Base-by-base conservation (phyloP, 2,888 invertebrate genomes). In the Tromatobia lineatoria region DNA sequence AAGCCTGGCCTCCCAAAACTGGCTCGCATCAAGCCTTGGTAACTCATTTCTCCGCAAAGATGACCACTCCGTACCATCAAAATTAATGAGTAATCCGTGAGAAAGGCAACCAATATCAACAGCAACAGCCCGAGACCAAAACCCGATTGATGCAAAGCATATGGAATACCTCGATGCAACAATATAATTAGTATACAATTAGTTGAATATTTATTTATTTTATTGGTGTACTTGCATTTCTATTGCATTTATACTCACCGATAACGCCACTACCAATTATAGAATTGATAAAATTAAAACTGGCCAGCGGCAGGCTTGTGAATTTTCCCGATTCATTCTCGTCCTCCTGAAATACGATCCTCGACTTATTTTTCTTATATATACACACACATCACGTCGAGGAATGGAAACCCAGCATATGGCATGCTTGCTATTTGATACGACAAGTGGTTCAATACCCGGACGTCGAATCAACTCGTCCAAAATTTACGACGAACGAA, bases 221-320 rank as follows among this genome's bases (percentile, higher is more conserved):
- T 3, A 54, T 1, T 54, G n/a, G n/a, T n/a, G n/a, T n/a, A n/a
- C n/a, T n/a, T 25, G 3, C 3, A 15, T 20, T 54, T 11, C 8
- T 2, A 23, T 20, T 20, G 2, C 2, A 2, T 7, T 20, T 47
- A 54, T 73, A 87, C 94, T 94, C 93, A 96, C 97, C 97, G 90
- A 98, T 97, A 77, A 98, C 97, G 85, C 98, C 97, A 90, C 97
- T 97, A 81, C 98, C 98, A 86, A 98, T 96, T 92, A 98, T 98
- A 70, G 97, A 97, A 94, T 98, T 98, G 91, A 98, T 97, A 94
- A 97, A 97, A 94, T 98, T 98, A 94, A 97, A 97, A 93, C 97
- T 96, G 86, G 97, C 97, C 94, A 96, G 95, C 38, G 96, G 96
- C 87, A 96, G 94, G 85, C 97, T 96, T 89, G 95, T 96, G 88